These are phyloP conservation scores for Trachelus iudaicus DNA, from an alignment of 2,888 invertebrate species.

Conservation along the genomic window DNA sequence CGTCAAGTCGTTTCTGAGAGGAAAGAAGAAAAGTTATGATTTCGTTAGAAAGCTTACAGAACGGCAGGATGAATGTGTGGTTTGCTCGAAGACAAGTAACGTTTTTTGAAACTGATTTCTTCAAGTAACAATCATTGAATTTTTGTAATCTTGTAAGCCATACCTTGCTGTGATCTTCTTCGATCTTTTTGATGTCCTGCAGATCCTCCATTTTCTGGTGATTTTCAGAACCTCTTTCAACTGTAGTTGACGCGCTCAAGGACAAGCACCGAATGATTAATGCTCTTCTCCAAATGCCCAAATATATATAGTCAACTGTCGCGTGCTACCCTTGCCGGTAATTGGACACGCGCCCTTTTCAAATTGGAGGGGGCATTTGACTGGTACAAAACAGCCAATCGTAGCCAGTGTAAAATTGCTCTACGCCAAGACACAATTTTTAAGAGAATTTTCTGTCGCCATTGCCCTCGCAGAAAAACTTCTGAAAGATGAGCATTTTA, in stretches of 20 bases:
- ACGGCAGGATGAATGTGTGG: background rate
- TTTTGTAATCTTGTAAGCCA: too few relatives aligned
- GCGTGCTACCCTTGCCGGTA: background rate
- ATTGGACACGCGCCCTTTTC: background rate
- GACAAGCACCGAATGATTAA: background rate
- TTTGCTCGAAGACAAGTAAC: background rate
- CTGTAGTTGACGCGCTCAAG: background rate
- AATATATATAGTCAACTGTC: background rate
- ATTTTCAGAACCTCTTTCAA: background rate
- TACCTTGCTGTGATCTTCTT: background rate
- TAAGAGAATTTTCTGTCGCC: background rate
- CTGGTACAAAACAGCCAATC: background rate
- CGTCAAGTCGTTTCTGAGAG: conserved; percentile 13
- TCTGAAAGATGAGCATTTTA: background rate
- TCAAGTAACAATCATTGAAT: background rate
- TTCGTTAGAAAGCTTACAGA: background rate
- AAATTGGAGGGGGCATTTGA: background rate
- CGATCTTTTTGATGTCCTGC: background rate
- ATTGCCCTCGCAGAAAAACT: background rate
- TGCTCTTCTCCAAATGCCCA: background rate
- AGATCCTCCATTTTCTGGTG: background rate
- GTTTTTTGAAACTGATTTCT: background rate
- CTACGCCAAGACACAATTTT: background rate
- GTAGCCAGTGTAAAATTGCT: background rate
- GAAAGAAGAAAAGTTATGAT: background rate